phyloP scores from a whole-genome alignment of 2,113 vertebrate genomes.

The Arizona elegans region DNA sequence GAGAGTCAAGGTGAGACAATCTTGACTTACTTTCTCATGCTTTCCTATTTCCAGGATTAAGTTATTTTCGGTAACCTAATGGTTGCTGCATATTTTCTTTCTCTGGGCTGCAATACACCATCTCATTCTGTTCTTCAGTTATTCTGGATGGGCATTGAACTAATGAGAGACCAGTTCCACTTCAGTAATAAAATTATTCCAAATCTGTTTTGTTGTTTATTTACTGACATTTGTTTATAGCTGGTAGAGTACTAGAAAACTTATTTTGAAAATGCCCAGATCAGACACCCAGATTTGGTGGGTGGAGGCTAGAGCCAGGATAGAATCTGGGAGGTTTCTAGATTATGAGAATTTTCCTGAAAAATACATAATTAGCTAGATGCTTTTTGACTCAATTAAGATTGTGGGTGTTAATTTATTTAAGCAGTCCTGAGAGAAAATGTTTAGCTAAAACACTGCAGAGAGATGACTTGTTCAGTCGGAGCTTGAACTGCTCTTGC shows the following conservation, averaged over 20 bases:
- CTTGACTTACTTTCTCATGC: neutral
- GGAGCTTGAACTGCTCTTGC: neutral
- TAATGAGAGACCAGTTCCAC: neutral
- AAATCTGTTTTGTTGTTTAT: neutral
- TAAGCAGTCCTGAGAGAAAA: neutral
- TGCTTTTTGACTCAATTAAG: neutral
- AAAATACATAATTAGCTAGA: neutral
- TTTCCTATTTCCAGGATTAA: neutral
- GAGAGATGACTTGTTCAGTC: neutral
- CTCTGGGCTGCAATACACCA: neutral
- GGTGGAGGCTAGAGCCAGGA: neutral
- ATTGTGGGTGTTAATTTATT: neutral
- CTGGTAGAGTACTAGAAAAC: neutral
- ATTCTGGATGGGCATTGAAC: neutral
- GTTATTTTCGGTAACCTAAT: neutral
- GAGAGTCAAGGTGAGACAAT: neutral
- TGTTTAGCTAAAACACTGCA: neutral
- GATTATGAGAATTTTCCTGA: neutral
- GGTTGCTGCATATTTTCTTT: neutral
- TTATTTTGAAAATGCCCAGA: neutral
- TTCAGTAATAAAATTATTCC: neutral
- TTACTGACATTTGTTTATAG: conserved; percentile 36
- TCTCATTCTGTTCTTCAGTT: neutral
- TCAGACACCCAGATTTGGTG: neutral
- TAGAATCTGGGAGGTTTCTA: neutral